These are phyloP conservation scores for Mya arenaria DNA, from an alignment of 1,140 invertebrate genomes.

Conservation along the genomic window DNA sequence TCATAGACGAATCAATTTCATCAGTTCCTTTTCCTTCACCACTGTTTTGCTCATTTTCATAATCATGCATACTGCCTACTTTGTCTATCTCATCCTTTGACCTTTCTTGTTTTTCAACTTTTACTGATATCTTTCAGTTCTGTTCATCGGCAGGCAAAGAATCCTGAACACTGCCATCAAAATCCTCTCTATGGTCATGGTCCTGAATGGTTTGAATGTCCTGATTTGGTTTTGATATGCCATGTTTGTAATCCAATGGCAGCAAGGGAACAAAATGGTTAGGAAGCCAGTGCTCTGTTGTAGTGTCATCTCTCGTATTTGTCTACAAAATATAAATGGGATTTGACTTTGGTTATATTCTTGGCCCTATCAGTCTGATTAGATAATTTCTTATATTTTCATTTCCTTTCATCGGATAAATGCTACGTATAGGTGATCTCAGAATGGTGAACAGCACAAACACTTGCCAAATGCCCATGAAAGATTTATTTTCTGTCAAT, in stretches of 20 bases:
- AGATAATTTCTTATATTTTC: constrained; percentile 3
- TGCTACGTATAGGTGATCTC: neutral
- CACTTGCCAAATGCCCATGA: constrained; percentile 40
- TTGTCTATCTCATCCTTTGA: no score
- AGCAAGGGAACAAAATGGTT: neutral
- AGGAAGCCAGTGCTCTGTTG: neutral
- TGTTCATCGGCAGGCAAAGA: no score
- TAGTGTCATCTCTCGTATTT: neutral
- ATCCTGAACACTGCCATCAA: no score
- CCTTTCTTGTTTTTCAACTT: no score
- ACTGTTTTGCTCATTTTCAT: no score
- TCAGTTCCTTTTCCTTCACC: no score
- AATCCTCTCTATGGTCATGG: no score
- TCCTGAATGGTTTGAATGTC: neutral
- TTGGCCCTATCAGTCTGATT: constrained; percentile 5
- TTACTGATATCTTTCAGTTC: no score
- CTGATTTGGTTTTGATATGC: neutral
- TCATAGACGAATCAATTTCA: no score
- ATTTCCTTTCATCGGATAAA: constrained; percentile 25
- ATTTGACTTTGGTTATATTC: neutral
- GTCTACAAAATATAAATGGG: constrained; percentile 24
- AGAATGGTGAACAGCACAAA: constrained; percentile 14
- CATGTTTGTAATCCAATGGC: neutral
- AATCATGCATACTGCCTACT: no score
- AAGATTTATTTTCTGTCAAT: constrained; percentile 14